These are phyloP conservation scores for Adelognathus sp. DNA, from an alignment of 2,888 invertebrate species.

Conservation along the genomic window DNA sequence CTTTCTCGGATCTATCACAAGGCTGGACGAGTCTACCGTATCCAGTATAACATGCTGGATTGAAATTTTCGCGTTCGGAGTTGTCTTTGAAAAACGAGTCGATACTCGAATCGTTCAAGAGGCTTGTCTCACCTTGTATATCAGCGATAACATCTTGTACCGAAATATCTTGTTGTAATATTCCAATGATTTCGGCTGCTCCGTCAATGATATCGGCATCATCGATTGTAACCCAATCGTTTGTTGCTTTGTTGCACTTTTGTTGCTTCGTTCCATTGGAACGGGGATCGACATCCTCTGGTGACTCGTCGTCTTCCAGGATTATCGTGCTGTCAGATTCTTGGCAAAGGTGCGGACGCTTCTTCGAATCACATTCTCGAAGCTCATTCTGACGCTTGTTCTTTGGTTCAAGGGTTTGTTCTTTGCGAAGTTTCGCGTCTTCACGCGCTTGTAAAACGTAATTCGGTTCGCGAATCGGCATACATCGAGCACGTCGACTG, in stretches of 20 bases:
- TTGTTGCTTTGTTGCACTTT: too few relatives aligned
- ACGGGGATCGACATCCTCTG: background rate
- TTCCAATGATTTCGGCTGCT: background rate
- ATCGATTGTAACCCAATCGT: slow-evolving; percentile 17
- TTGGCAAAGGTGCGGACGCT: background rate
- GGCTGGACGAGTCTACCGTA: background rate
- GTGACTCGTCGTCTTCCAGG: background rate
- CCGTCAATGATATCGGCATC: background rate
- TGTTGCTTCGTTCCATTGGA: too few relatives aligned
- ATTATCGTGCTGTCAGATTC: too few relatives aligned
- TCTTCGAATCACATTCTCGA: background rate
- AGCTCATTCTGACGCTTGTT: background rate
- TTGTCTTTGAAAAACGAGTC: slow-evolving; percentile 9
- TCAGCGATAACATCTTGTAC: slow-evolving; percentile 3
- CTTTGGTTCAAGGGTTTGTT: background rate
- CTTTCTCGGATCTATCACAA: background rate
- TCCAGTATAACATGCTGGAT: background rate
- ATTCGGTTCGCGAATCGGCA: slow-evolving; percentile 53
- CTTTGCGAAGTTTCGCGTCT: background rate
- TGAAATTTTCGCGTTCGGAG: background rate
- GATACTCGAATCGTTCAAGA: slow-evolving; percentile 13
- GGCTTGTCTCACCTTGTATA: background rate
- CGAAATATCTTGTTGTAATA: background rate
- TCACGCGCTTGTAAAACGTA: slow-evolving; percentile 45
- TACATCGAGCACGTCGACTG: slow-evolving; percentile 36